These are phyloP conservation scores for Cydia fagiglandana DNA, from an alignment of 1,140 invertebrate genomes.

Conservation along the genomic window DNA sequence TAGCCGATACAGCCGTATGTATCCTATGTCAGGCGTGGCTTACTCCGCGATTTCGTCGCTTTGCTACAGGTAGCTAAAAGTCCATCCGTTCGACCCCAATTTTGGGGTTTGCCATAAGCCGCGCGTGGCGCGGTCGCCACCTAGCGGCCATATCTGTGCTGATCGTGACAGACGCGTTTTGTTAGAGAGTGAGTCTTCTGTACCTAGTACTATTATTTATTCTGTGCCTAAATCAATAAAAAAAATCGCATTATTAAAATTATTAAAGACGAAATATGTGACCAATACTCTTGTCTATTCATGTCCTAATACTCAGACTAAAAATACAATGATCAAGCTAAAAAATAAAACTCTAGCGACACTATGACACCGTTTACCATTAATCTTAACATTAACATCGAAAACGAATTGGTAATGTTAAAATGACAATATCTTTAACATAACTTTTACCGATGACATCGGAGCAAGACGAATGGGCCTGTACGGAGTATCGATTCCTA, in stretches of 20 bases:
- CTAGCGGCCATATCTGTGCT: too few species aligned
- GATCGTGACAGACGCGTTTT: too few species aligned
- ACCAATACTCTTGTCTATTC: background rate
- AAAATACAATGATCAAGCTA: background rate
- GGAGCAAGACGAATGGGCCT: background rate
- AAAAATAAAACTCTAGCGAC: background rate
- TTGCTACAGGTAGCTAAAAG: too few species aligned
- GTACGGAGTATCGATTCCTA: slow-evolving; percentile 7
- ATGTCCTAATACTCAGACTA: background rate
- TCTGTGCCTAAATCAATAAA: too few species aligned
- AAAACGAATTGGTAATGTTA: slow-evolving; percentile 30
- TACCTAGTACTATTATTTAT: too few species aligned
- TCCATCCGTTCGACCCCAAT: too few species aligned
- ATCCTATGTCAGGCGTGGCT: too few species aligned
- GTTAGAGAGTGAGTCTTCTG: too few species aligned
- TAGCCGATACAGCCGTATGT: too few species aligned
- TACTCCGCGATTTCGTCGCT: too few species aligned
- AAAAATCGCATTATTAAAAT: background rate
- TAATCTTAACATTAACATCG: background rate
- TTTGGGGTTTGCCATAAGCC: too few species aligned
- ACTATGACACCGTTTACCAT: background rate
- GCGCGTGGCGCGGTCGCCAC: too few species aligned
- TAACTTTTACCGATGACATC: slow-evolving; percentile 22
- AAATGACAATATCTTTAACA: slow-evolving; percentile 18
- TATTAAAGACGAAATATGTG: background rate